Evolutionary conservation across 1,140 invertebrate genomes (phyloP).

Genomic region (Bombus affinis): DNA sequence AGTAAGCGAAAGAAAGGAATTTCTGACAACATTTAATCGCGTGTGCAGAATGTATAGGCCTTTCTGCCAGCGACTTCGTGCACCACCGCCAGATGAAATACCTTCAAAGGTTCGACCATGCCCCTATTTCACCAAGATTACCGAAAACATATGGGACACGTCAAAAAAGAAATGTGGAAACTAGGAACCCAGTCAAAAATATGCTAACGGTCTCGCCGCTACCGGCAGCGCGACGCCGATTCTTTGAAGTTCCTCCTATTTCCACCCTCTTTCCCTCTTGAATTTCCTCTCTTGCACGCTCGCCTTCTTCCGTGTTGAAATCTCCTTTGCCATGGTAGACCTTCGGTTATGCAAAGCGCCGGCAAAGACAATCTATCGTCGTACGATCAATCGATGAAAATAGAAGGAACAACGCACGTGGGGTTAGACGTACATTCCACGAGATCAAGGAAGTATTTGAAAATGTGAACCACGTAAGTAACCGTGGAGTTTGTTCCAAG

Average conservation of each 20-base stretch:
- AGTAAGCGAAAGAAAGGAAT: conserved; percentile 45
- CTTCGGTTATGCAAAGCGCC: neutral
- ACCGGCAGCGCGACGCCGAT: neutral
- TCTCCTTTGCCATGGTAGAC: neutral
- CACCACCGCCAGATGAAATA: neutral
- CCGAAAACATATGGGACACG: conserved; percentile 35
- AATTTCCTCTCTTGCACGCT: too few relatives aligned
- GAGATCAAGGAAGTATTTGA: neutral
- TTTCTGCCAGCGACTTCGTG: too few relatives aligned
- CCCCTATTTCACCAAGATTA: conserved; percentile 43
- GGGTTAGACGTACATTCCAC: neutral
- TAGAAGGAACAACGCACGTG: too few relatives aligned
- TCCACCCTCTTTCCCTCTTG: neutral
- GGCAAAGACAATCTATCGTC: neutral
- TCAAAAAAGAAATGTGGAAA: conserved; percentile 20
- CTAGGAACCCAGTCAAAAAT: conserved; percentile 25
- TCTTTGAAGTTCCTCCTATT: conserved; percentile 31
- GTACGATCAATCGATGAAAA: neutral
- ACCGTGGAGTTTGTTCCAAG: neutral
- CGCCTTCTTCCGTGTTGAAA: neutral
- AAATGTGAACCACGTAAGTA: neutral
- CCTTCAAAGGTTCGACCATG: conserved; percentile 12
- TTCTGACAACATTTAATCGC: conserved; percentile 48
- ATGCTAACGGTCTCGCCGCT: conserved; percentile 30
- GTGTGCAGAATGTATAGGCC: neutral